phyloP scores from a whole-genome alignment of 2,888 invertebrate genomes.

The Scaptomyza tumidula region DNA sequence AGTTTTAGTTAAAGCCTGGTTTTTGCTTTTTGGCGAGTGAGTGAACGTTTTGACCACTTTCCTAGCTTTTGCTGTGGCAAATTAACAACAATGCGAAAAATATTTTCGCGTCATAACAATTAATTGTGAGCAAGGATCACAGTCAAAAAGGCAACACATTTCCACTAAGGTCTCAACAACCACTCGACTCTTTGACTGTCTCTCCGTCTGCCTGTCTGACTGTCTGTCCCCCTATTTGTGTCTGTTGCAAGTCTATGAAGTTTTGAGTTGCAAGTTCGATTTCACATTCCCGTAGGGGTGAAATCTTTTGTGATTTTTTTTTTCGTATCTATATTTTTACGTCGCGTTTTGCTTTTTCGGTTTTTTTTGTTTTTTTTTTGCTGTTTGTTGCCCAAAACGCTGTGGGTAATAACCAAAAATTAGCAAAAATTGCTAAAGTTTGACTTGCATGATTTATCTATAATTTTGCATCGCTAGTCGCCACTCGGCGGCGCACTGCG shows the following conservation, averaged over 20 bases:
- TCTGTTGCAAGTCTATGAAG: conserved; percentile 24
- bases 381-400: conserved; percentile 54
- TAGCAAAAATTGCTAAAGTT: conserved; percentile 81
- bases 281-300: conserved; percentile 81
- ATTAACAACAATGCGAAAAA: conserved; percentile 72
- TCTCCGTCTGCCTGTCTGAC: background rate
- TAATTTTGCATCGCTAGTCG: conserved; percentile 76
- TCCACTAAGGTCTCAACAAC: conserved; percentile 32
- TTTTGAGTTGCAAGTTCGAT: conserved; percentile 72
- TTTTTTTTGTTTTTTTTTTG: conserved; percentile 26
- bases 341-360: conserved; percentile 52
- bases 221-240: background rate
- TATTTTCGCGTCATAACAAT: conserved; percentile 75
- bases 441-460: conserved; percentile 81
- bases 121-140: conserved; percentile 62
- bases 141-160: conserved; percentile 2
- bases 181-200: background rate
- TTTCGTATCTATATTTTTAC: conserved; percentile 21
- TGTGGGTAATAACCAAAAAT: conserved; percentile 81
- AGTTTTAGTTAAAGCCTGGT: conserved; percentile 2
- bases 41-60: conserved; percentile 50
- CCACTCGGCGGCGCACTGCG: conserved; percentile 44
- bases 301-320: conserved; percentile 69
- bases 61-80: conserved; percentile 50
- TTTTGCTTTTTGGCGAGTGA: conserved; percentile 9